phyloP scores from a whole-genome alignment of 2,888 invertebrate genomes.

The Notodonta dromedarius region DNA sequence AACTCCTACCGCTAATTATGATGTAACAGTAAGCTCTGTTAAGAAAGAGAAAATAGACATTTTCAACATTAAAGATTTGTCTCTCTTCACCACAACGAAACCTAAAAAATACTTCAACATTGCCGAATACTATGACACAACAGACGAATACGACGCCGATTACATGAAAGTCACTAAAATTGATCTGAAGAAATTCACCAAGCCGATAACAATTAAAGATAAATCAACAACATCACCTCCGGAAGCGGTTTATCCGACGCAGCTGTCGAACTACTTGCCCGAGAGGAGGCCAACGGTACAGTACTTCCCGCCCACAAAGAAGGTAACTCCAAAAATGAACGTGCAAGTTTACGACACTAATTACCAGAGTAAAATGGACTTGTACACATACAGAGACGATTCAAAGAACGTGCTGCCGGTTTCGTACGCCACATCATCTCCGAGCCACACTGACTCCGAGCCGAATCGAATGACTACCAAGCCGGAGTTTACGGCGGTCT shows the following conservation, averaged over 20 bases:
- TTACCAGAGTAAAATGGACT: constrained; percentile 56
- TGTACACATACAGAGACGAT: constrained; percentile 41
- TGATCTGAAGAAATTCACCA: constrained; percentile 65
- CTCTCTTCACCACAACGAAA: constrained; percentile 42
- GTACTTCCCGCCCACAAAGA: constrained; percentile 71
- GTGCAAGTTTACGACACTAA: constrained; percentile 52
- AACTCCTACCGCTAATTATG: constrained; percentile 16
- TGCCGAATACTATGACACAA: constrained; percentile 65
- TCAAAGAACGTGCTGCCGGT: constrained; percentile 32
- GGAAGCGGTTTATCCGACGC: constrained; percentile 32
- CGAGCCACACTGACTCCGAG: constrained; percentile 16
- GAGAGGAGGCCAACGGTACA: constrained; percentile 68
- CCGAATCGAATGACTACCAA: constrained; percentile 15
- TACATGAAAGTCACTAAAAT: constrained; percentile 64
- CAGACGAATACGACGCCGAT: constrained; percentile 67
- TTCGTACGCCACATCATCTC: constrained; percentile 27
- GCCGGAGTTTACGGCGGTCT: constrained; percentile 16
- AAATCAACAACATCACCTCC: constrained; percentile 30
- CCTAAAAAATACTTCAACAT: constrained; percentile 52
- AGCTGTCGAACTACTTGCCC: constrained; percentile 38
- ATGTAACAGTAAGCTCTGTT: constrained; percentile 21
- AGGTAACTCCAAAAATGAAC: constrained; percentile 37
- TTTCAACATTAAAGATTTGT: constrained; percentile 23
- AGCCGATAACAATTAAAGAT: constrained; percentile 21
- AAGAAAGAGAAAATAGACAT: constrained; percentile 21